Base-by-base conservation (phyloP, 2,113 vertebrate genomes). In the Falco punctatus region DNA sequence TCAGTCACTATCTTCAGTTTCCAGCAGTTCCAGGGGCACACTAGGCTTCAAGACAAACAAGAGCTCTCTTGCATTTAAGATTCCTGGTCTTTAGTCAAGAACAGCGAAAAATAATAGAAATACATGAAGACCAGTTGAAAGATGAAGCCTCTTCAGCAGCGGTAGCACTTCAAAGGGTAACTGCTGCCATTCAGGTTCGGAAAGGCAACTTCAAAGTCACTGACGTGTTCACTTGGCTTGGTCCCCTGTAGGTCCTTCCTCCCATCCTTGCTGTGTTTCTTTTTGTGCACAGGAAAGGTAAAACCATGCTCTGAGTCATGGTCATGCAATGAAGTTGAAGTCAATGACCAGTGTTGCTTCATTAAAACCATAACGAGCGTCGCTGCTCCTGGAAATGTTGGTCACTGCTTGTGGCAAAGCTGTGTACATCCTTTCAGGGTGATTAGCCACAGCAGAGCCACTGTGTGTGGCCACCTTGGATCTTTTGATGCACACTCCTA, bases 291-390 rank as follows among this genome's bases (percentile, higher is more conserved):
- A 79, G 40, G 61, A 52, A 64, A 71, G 72, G 48, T 62, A 88
- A 84, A 94, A 48, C 69, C 61, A 62, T 72, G 49, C 59, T 86
- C 83, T 94, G 73, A 95, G 88, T 96, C 92, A 89, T 11, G 54
- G n/a, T 16, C 22, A 19, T 46, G 61, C 46, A 77, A 84, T 58
- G 86, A 44, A 84, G 69, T 42, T 70, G 51, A 88, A 90, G 58
- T 72, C 71, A 66, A 20, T 9, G 44, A 67, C 33, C 32, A 83
- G 59, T 81, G 90, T 48, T 95, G 17, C 83, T 81, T 88, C 80
- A 32, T 84, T 92, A 64, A 71, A 78, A 40, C 28, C 21, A 1
- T 75, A 57, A 61, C 17, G 51, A 94, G 42, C 15, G 65, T 48
- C 64, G 42, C 86, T 69, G 80, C 51, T 81, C 51, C 75, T 74